Base-by-base conservation (phyloP, 2,113 vertebrate species). In the Paralichthys olivaceus region DNA sequence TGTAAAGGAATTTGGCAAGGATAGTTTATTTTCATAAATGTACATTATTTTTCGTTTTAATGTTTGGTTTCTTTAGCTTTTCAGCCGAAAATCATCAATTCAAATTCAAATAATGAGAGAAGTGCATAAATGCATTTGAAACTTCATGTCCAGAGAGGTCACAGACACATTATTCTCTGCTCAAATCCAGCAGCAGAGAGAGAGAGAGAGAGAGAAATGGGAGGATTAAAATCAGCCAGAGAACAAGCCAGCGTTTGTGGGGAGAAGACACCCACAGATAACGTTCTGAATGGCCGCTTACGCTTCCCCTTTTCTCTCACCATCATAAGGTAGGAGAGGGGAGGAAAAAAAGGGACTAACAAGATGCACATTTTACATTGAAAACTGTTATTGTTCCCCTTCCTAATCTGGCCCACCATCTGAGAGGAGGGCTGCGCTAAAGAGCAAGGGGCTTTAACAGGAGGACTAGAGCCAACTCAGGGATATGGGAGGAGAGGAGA, bases 341-440 rank as follows among this genome's bases (percentile, higher is more conserved):
- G 84, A 84, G 79, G 45, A 49, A 25, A 25, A 81, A 90, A 95
- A 84, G 89, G 88, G 94, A 93, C 88, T 96, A 92, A 93, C 86
- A 93, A 96, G 96, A 98, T 96, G 96, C 97, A 97, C 96, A 98
- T 96, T 94, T 97, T 97, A 96, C 96, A 95, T 96, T 96, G 96
- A 96, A 95, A 97, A 96, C 96, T 95, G 95, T 95, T 92, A 97
- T 98, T 98, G 96, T 98, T 96, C 95, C 86, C 83, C 74, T 51
- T 93, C 95, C 94, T 98, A 98, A 98, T 97, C 96, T 97, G 96
- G 96, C 96, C 96, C 96, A 98, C 97, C 96, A 96, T 97, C 96
- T 94, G 96, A 97, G 96, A 94, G 91, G 93, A 87, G 89, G 71
- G 94, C 95, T 95, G 94, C 93, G 94, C 93, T 96, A 94, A 85